Conservation (phyloP, 1,140 invertebrate genomes). For the Halesus radiatus region DNA sequence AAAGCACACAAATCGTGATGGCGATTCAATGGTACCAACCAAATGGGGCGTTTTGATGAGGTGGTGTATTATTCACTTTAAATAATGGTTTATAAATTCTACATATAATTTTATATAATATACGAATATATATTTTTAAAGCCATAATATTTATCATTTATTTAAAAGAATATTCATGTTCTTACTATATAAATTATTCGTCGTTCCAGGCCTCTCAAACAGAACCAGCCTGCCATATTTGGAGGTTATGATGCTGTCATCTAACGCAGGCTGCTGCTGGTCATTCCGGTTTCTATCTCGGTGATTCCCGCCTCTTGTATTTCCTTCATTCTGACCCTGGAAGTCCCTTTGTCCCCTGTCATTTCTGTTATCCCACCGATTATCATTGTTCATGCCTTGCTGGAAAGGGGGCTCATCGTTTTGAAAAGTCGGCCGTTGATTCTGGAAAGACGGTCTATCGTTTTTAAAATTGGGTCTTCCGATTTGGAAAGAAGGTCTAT, state of each 20-base stretch:
- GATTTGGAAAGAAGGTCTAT: not conserved
- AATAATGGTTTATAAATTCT: too few species aligned
- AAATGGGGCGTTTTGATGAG: too few species aligned
- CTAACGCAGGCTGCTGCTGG: not conserved
- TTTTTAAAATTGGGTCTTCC: not conserved
- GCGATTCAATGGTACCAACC: too few species aligned
- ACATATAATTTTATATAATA: too few species aligned
- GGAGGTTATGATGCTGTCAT: slow-evolving; percentile 8
- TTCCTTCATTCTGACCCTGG: not conserved
- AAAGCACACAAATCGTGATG: too few species aligned
- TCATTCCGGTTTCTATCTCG: not conserved
- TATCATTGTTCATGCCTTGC: not conserved
- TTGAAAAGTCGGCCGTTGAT: not conserved
- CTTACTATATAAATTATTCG: slow-evolving; percentile 22
- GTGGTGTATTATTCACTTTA: too few species aligned
- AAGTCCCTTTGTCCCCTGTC: not conserved
- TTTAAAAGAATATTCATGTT: slow-evolving; percentile 26
- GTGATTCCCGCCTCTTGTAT: not conserved
- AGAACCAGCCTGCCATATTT: slow-evolving; percentile 43
- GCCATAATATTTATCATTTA: too few species aligned
- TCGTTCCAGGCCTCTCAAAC: slow-evolving; percentile 22
- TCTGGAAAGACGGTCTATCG: not conserved
- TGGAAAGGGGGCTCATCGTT: not conserved
- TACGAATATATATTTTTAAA: too few species aligned
- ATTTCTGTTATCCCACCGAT: not conserved